These are phyloP conservation scores for Mastomys coucha DNA, from an alignment of 2,113 vertebrate species.

Conservation along the genomic window DNA sequence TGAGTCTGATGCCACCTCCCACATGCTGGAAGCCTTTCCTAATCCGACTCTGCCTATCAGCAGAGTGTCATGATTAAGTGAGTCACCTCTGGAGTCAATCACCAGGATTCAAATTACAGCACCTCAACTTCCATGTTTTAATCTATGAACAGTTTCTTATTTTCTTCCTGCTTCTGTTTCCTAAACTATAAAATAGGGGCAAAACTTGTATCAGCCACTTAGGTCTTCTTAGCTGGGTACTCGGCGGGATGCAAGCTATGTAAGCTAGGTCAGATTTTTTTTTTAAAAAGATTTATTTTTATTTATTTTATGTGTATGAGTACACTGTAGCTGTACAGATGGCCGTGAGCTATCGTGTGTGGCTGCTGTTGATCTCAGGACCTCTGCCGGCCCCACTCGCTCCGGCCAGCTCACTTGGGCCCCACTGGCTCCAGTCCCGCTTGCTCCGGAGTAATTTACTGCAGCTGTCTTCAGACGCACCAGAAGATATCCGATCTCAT, in stretches of 20 bases:
- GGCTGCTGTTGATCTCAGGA: too few relatives aligned
- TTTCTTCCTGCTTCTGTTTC: not conserved
- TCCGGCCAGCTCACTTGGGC: too few relatives aligned
- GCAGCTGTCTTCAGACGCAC: too few relatives aligned
- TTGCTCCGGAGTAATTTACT: too few relatives aligned
- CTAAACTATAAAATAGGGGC: not conserved
- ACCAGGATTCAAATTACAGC: not conserved
- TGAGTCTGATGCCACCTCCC: not conserved
- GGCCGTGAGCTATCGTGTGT: too few relatives aligned
- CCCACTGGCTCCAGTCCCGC: too few relatives aligned
- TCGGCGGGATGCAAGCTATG: not conserved
- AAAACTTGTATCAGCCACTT: not conserved
- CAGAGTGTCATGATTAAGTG: not conserved
- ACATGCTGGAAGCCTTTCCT: not conserved
- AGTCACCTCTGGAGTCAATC: not conserved
- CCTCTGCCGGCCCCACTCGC: too few relatives aligned
- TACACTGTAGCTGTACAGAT: too few relatives aligned
- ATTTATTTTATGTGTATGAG: too few relatives aligned
- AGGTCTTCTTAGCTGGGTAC: not conserved
- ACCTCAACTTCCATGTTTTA: not conserved
- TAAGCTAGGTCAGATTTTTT: not conserved
- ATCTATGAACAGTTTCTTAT: conserved; percentile 22
- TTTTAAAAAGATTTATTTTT: too few relatives aligned
- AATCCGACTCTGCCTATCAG: not conserved
- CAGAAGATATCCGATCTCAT: too few relatives aligned